Percentiles rank a stretch among this genome's conserved stretches.
Conservation (phyloP, 2,113 vertebrate genomes). For the Dromiciops gliroides region DNA sequence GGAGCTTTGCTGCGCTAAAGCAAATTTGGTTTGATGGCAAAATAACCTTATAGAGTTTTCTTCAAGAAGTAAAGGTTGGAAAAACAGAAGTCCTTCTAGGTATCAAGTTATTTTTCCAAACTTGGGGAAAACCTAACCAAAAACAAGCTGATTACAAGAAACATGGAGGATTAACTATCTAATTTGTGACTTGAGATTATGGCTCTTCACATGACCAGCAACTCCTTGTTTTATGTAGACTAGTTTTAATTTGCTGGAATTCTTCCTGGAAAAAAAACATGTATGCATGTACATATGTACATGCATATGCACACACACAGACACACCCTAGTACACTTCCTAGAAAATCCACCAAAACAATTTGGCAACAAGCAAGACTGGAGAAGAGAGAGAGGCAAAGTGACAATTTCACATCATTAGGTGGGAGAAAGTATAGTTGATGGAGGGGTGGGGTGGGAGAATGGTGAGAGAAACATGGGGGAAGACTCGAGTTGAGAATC, state of each 20-base stretch:
- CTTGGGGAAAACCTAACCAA: neutral
- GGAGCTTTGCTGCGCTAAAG: constrained; percentile 83
- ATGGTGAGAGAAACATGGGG: neutral
- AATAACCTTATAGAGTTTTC: constrained; percentile 82
- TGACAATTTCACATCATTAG: neutral
- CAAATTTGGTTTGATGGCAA: constrained; percentile 87
- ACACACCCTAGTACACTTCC: constrained; percentile 4
- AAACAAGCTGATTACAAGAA: constrained; percentile 21
- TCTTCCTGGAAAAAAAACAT: constrained; percentile 58
- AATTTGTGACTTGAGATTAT: constrained; percentile 8
- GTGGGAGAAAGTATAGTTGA: neutral
- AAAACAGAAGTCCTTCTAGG: constrained; percentile 22
- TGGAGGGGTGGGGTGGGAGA: neutral
- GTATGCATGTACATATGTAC: no score
- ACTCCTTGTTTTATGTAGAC: neutral
- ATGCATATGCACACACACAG: constrained; percentile 27
- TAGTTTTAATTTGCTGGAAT: constrained; percentile 25
- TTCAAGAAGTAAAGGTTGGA: constrained; percentile 68
- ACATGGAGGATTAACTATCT: neutral
- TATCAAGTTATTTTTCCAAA: constrained; percentile 17
- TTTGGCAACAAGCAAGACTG: constrained; percentile 17
- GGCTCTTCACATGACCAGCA: neutral
- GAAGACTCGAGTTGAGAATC: constrained; percentile 30
- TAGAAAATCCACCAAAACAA: constrained; percentile 30
- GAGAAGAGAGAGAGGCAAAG: neutral